A percentile compares a stretch with the other conserved stretches of the same genome.
These are phyloP conservation scores for Proctacanthus coquilletti DNA, from an alignment of 1,140 invertebrate species.

Conservation along the genomic window DNA sequence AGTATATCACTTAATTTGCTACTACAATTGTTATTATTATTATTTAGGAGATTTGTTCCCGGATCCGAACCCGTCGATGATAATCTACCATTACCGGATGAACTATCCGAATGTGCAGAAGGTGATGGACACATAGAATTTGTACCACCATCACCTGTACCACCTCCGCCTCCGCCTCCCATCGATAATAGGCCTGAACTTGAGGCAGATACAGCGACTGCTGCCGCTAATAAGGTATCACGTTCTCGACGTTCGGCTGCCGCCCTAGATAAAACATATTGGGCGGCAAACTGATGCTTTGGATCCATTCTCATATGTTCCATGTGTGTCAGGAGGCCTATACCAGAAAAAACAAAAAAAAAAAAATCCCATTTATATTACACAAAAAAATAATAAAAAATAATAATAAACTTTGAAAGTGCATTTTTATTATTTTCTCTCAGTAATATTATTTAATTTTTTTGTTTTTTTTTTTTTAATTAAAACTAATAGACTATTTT, in stretches of 20 bases:
- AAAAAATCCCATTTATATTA: slow-evolving; percentile 3
- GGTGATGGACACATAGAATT: slow-evolving; percentile 56
- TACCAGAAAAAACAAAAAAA: slow-evolving; percentile 13
- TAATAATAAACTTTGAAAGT: too few relatives aligned
- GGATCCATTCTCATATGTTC: slow-evolving; percentile 94
- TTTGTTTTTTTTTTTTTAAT: too few relatives aligned
- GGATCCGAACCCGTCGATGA: slow-evolving; percentile 63
- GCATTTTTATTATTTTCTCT: too few relatives aligned
- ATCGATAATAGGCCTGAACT: slow-evolving; percentile 35
- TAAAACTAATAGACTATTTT: too few relatives aligned
- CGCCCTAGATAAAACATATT: slow-evolving; percentile 78
- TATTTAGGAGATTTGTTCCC: slow-evolving; percentile 45
- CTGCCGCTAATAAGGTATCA: slow-evolving; percentile 56
- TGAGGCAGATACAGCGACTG: slow-evolving; percentile 45
- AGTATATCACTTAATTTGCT: slow-evolving; percentile 6
- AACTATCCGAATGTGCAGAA: slow-evolving; percentile 67
- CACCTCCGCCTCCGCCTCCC: slow-evolving; percentile 2
- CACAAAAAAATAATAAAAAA: not conserved
- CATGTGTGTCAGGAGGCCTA: slow-evolving; percentile 84
- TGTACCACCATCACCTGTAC: slow-evolving; percentile 16
- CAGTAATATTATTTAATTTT: not conserved
- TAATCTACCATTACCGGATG: slow-evolving; percentile 58
- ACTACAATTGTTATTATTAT: slow-evolving; percentile 43
- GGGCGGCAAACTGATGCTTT: slow-evolving; percentile 88
- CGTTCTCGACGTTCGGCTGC: slow-evolving; percentile 76